These are phyloP conservation scores for Mohoua ochrocephala DNA, from an alignment of 2,113 vertebrate species.

Conservation along the genomic window DNA sequence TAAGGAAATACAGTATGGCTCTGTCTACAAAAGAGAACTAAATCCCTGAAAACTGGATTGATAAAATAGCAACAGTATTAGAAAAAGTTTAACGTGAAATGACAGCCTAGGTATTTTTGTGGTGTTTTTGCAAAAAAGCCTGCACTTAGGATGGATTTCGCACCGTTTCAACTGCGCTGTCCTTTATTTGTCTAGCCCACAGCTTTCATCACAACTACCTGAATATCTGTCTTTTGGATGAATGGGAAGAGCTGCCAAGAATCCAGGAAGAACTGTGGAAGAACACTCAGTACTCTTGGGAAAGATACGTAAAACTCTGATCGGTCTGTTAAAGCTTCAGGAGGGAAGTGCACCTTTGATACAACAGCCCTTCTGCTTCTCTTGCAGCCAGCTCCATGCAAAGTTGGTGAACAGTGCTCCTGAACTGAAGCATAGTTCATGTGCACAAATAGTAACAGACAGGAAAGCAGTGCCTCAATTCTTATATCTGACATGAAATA, in stretches of 20 bases:
- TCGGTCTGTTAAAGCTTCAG: background rate
- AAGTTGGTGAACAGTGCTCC: background rate
- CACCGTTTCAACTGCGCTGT: background rate
- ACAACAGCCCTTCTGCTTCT: rapidly evolving
- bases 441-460: background rate
- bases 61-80: background rate
- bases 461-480: background rate
- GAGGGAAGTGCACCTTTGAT: background rate
- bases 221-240: background rate
- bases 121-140: background rate
- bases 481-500: background rate
- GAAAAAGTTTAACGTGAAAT: background rate
- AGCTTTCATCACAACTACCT: slow-evolving; percentile 10
- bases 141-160: background rate
- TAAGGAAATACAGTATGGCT: slow-evolving; percentile 3
- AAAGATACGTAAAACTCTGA: background rate
- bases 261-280: background rate
- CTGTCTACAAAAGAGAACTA: background rate
- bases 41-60: slow-evolving; percentile 3
- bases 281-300: background rate
- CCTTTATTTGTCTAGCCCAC: background rate
- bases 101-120: background rate
- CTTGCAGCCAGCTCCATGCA: background rate
- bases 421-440: background rate
- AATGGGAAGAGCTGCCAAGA: background rate